These are phyloP conservation scores for Blera fallax DNA, from an alignment of 2,888 invertebrate genomes.

Conservation along the genomic window DNA sequence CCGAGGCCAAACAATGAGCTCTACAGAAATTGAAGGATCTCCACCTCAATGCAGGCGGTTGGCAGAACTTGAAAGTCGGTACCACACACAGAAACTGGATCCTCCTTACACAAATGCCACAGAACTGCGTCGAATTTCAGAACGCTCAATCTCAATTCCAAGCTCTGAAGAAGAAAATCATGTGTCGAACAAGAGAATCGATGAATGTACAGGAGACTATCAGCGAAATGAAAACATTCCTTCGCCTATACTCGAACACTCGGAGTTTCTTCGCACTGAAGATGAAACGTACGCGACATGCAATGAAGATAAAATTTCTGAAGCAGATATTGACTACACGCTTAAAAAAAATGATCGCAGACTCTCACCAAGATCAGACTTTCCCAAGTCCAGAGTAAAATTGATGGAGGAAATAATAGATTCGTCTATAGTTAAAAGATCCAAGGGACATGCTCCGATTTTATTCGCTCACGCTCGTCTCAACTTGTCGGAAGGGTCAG, in stretches of 20 bases:
- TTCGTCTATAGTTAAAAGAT: slow-evolving; percentile 86
- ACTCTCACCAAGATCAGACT: slow-evolving; percentile 72
- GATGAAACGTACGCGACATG: slow-evolving; percentile 82
- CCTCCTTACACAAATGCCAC: slow-evolving; percentile 85
- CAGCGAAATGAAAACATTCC: slow-evolving; percentile 85
- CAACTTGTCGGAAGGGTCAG: slow-evolving; percentile 92
- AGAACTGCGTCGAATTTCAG: slow-evolving; percentile 87
- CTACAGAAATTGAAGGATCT: slow-evolving; percentile 90
- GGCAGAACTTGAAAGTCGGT: slow-evolving; percentile 86
- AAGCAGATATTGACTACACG: slow-evolving; percentile 83
- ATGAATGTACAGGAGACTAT: slow-evolving; percentile 85
- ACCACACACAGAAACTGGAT: slow-evolving; percentile 86
- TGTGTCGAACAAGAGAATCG: slow-evolving; percentile 83
- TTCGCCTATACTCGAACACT: slow-evolving; percentile 85
- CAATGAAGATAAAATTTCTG: slow-evolving; percentile 83
- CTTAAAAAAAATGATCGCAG: slow-evolving; percentile 77
- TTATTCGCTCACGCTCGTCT: slow-evolving; percentile 90
- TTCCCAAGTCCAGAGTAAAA: slow-evolving; percentile 82
- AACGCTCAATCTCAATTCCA: slow-evolving; percentile 89
- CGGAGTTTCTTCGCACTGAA: slow-evolving; percentile 84
- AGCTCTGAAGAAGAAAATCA: slow-evolving; percentile 89
- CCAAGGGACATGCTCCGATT: slow-evolving; percentile 89
- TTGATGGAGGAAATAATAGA: slow-evolving; percentile 86
- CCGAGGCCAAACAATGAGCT: slow-evolving; percentile 88
- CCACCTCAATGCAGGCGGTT: slow-evolving; percentile 88